phyloP scores from a whole-genome alignment of 2,888 invertebrate genomes.

The Cryptosula pallasiana region DNA sequence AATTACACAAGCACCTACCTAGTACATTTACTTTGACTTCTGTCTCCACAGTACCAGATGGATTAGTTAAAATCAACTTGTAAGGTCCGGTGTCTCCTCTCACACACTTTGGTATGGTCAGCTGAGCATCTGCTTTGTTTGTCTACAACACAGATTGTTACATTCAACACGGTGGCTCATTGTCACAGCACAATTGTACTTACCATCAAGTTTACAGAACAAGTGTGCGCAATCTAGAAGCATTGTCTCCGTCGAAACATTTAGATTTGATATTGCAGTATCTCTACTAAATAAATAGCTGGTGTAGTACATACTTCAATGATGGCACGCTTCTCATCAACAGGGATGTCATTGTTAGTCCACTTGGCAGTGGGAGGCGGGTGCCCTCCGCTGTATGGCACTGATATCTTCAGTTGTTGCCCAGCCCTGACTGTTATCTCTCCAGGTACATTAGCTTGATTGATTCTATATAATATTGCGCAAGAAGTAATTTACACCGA shows the following conservation, averaged over 20 bases:
- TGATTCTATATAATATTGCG: neutral
- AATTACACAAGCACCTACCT: constrained; percentile 47
- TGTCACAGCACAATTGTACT: too few species aligned
- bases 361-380: constrained; percentile 92
- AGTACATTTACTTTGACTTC: constrained; percentile 90
- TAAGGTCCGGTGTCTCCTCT: constrained; percentile 86
- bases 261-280: too few species aligned
- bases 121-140: constrained; percentile 77
- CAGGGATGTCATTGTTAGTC: constrained; percentile 58
- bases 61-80: constrained; percentile 83
- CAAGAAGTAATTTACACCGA: too few species aligned
- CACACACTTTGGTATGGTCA: constrained; percentile 87
- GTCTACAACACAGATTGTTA: constrained; percentile 31
- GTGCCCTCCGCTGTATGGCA: constrained; percentile 80
- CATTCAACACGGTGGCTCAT: too few species aligned
- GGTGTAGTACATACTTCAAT: constrained; percentile 34
- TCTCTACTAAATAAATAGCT: constrained; percentile 30
- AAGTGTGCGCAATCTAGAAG: too few species aligned
- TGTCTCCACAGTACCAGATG: constrained; percentile 90
- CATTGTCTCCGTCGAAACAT: too few species aligned
- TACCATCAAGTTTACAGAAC: too few species aligned
- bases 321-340: constrained; percentile 40
- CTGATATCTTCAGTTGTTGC: constrained; percentile 93
- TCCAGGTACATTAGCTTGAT: constrained; percentile 52
- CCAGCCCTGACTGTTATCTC: constrained; percentile 96